Evolutionary conservation across 53 echinoderm and acorn worm species (phyloP), one percentile per base, ranked within the genome.

Genomic region (Actinopyga echinites): DNA sequence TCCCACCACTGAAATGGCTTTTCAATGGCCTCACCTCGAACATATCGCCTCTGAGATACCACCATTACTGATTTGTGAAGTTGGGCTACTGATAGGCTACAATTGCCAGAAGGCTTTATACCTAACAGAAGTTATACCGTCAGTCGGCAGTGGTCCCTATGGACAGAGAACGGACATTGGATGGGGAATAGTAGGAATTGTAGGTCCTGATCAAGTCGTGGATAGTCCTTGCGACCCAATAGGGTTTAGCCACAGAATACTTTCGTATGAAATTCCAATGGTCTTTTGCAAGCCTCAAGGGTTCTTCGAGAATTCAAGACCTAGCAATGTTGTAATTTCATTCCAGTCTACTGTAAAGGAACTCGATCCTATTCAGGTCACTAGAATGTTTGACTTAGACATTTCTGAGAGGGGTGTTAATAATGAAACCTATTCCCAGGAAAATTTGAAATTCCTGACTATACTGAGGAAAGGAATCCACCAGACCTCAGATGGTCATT

Each of bases 41-140:
- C n/a, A 40, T 40, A 40, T 40, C 4, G 5, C 40, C 8, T 40
- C 4, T 37, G 37, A 37, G 37, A 37, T 37, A 37, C 3, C 37
- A 37, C 37, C 37, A 37, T 37, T 37, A 37, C 7, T 37, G 23
- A 82, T 68, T 49, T 89, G 89, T 64, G 73, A 85, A 58, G 24
- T 89, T 54, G 85, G 85, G 31, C 43, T 84, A 49, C 88, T 82
- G 3, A 69, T 87, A 8, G 87, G 79, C 32, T 79, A 86, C 80
- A 80, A 86, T 26, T 86, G 79, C 33, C 66, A 79, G 35, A 33
- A 67, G 17, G 83, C 74, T 32, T 73, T 82, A 30, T 44, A 74
- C 32, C 52, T 33, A 44, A 83, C 33, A 23, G 59, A 35, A 40
- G 59, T 40, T n/a, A n/a, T n/a, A n/a, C n/a, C n/a, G n/a, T n/a